Evolutionary conservation across 2,797 vertebrate genomes (phyloP).

Genomic region (Hydrocynus forskahlii): DNA sequence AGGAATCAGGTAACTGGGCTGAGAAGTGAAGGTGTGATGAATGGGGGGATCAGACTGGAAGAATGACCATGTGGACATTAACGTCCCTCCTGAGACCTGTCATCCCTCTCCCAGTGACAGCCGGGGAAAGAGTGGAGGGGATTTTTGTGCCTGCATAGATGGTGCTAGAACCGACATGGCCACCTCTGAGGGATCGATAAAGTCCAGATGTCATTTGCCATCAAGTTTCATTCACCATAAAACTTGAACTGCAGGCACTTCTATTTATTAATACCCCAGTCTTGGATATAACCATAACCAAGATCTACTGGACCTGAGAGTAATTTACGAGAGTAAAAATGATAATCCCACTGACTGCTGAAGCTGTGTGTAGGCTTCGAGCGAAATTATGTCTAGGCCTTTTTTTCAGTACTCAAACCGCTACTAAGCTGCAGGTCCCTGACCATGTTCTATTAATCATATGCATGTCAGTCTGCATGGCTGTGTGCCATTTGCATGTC

Average conservation of each 20-base stretch:
- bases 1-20: conserved; percentile 47
- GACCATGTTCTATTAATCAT: conserved; percentile 41
- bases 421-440: conserved; percentile 19
- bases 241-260: conserved; percentile 6
- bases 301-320: conserved; percentile 1
- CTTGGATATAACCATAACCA: conserved; percentile 4
- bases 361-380: conserved; percentile 6
- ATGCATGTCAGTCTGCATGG: conserved; percentile 26
- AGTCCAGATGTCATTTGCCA: conserved; percentile 16
- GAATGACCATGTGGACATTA: conserved; percentile 70
- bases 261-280: conserved; percentile 24
- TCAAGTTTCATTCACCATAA: neutral
- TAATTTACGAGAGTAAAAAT: conserved; percentile 23
- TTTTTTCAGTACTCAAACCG: conserved; percentile 40
- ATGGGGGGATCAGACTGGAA: conserved; percentile 65
- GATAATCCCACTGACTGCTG: neutral
- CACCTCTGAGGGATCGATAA: neutral
- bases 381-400: conserved; percentile 2
- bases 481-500: conserved; percentile 37
- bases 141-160: conserved; percentile 52
- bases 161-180: conserved; percentile 20
- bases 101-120: conserved; percentile 65
- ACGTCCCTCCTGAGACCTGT: conserved; percentile 60
- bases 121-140: conserved; percentile 51
- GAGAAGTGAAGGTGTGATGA: conserved; percentile 69